Percentiles rank a stretch among this genome's conserved stretches.
These are phyloP conservation scores for Otus scops DNA, from an alignment of 2,797 vertebrate species.

Conservation along the genomic window DNA sequence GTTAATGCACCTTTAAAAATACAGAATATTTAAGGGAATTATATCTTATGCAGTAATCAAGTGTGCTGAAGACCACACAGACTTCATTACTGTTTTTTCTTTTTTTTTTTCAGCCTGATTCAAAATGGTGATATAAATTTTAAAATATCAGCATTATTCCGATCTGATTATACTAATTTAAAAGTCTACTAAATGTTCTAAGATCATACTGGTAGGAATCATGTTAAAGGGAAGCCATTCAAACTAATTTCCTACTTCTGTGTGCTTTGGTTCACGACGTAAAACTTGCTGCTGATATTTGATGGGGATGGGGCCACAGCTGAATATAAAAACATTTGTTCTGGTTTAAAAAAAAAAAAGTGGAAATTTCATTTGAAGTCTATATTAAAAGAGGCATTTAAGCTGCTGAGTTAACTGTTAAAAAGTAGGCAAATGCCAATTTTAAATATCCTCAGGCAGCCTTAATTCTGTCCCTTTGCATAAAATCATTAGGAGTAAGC, in stretches of 20 bases:
- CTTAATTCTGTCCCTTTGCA: constrained; percentile 48
- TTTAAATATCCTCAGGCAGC: constrained; percentile 43
- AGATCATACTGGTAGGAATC: not conserved
- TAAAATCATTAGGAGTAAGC: constrained; percentile 40
- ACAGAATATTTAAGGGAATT: not conserved
- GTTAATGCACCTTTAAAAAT: not conserved
- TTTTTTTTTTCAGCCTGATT: not conserved
- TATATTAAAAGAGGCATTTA: not conserved
- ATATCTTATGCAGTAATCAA: not conserved
- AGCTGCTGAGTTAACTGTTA: constrained; percentile 5
- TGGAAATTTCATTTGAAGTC: not conserved
- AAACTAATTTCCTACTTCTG: not conserved
- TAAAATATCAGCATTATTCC: not conserved
- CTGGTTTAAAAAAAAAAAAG: not conserved
- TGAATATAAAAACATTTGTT: not conserved
- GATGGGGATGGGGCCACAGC: not conserved
- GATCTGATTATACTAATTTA: not conserved
- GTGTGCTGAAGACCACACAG: not conserved
- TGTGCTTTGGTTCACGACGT: not conserved
- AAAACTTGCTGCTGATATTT: not conserved
- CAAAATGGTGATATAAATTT: not conserved
- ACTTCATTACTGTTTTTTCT: not conserved
- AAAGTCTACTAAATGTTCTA: not conserved
- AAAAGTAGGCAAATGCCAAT: constrained; percentile 42
- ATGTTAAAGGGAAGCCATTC: not conserved